A percentile compares a stretch with the other conserved stretches of the same genome.
Conservation (phyloP, 2,888 invertebrate species). For the Chouioia cunea region DNA sequence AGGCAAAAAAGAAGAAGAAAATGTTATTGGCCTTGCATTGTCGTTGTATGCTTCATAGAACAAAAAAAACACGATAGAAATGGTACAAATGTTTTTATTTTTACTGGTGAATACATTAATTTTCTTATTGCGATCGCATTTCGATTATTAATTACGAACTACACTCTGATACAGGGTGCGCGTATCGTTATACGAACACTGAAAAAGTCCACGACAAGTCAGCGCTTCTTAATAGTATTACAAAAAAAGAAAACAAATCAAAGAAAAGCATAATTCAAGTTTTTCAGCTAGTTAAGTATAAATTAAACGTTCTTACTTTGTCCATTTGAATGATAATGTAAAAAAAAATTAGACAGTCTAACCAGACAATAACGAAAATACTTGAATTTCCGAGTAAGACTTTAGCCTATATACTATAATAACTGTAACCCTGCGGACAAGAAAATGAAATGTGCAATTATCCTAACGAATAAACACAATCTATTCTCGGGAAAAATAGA, state of each 20-base stretch:
- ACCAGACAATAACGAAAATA: conserved; percentile 1
- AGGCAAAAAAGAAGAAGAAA: conserved; percentile 18
- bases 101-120: neutral
- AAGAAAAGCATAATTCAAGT: conserved; percentile 37
- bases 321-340: too few species aligned
- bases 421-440: too few species aligned
- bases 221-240: conserved; percentile 26
- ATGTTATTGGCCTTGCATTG: too few species aligned
- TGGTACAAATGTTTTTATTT: neutral
- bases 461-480: too few species aligned
- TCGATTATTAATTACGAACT: conserved; percentile 57
- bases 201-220: conserved; percentile 36
- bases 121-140: neutral
- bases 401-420: too few species aligned
- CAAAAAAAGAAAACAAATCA: too few species aligned
- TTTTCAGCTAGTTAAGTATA: conserved; percentile 26
- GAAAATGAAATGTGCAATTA: too few species aligned
- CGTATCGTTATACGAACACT: conserved; percentile 51
- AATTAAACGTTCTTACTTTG: neutral
- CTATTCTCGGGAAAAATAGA: too few species aligned
- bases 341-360: too few species aligned
- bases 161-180: conserved; percentile 64
- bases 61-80: neutral
- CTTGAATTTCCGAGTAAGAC: conserved; percentile 10
- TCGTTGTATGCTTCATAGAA: too few species aligned